Conservation (phyloP, 2,113 vertebrate species). For the Ammodramus savannarum region DNA sequence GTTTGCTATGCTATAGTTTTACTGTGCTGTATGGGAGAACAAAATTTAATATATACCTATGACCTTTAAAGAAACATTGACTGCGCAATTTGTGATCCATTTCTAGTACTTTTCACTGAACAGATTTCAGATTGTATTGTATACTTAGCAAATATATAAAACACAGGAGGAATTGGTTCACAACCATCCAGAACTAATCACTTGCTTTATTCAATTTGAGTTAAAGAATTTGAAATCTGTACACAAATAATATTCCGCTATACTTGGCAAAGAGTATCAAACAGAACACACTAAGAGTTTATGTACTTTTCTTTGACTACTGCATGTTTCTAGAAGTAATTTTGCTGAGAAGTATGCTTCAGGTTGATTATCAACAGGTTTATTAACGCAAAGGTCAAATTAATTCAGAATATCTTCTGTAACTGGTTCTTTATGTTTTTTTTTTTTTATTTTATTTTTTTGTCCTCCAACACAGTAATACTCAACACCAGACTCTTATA, state of each 20-base stretch:
- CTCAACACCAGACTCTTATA: not conserved
- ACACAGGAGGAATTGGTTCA: not conserved
- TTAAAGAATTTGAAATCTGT: not conserved
- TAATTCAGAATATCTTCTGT: not conserved
- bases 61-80: not conserved
- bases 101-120: not conserved
- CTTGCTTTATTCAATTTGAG: not conserved
- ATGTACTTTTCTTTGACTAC: not conserved
- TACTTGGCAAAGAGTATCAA: not conserved
- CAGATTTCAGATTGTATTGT: not conserved
- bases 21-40: not conserved
- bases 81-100: not conserved
- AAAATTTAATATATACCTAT: not conserved
- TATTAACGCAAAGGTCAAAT: not conserved
- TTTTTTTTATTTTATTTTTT: not conserved
- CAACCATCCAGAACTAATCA: not conserved
- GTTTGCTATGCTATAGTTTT: not conserved
- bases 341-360: not conserved
- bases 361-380: not conserved
- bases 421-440: not conserved
- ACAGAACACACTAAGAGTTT: not conserved
- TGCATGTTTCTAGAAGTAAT: not conserved
- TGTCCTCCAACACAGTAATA: not conserved
- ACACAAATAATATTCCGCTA: not conserved
- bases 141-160: not conserved